phyloP scores from a whole-genome alignment of 2,888 invertebrate genomes.

The Neocrepidodera transversa region DNA sequence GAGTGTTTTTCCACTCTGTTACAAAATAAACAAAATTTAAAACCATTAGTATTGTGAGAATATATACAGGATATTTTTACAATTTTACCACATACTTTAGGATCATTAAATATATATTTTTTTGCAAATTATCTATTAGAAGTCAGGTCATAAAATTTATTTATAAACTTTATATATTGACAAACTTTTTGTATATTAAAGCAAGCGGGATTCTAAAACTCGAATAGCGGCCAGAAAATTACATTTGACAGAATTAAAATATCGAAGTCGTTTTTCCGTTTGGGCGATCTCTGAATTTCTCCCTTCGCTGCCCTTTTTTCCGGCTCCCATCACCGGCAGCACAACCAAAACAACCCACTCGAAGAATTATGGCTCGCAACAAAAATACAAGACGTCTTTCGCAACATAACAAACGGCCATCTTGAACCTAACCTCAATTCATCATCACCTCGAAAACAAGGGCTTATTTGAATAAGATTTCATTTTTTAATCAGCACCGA shows the following conservation, averaged over 20 bases:
- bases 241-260: slow-evolving; percentile 2
- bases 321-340: slow-evolving; percentile 29
- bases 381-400: slow-evolving; percentile 38
- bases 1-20: too few relatives aligned
- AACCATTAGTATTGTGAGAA: too few relatives aligned
- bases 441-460: slow-evolving; percentile 48
- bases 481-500: slow-evolving; percentile 36
- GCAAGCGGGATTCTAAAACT: too few relatives aligned
- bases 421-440: slow-evolving; percentile 52
- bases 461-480: slow-evolving; percentile 50
- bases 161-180: too few relatives aligned
- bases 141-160: too few relatives aligned
- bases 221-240: neutral
- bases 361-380: slow-evolving; percentile 33
- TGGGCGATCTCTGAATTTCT: slow-evolving; percentile 10
- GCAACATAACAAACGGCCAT: slow-evolving; percentile 47
- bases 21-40: too few relatives aligned
- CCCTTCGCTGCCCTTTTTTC: slow-evolving; percentile 22
- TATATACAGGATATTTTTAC: too few relatives aligned
- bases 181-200: too few relatives aligned
- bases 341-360: slow-evolving; percentile 23
- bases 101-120: too few relatives aligned
- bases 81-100: too few relatives aligned
- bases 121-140: too few relatives aligned
- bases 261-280: slow-evolving; percentile 8